These are phyloP conservation scores for Semaprochilodus insignis DNA, from an alignment of 2,797 vertebrate species.

Conservation along the genomic window DNA sequence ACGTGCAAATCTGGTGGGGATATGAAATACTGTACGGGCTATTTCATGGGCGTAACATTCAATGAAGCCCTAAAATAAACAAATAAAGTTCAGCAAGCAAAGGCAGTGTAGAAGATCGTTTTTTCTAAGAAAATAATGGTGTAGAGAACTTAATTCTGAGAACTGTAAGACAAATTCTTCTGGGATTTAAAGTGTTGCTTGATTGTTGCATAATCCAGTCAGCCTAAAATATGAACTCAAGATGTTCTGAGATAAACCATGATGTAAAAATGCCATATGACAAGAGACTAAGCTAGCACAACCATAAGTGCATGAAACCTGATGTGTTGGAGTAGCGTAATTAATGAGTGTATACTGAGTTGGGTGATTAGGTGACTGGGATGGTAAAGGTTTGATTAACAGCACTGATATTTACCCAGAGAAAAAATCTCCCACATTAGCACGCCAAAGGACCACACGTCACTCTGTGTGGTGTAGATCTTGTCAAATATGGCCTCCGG, in stretches of 20 bases:
- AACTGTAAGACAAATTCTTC: slow-evolving; percentile 11
- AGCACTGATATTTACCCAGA: slow-evolving; percentile 81
- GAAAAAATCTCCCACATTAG: slow-evolving; percentile 97
- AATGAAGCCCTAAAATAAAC: slow-evolving; percentile 43
- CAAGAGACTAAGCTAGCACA: background rate
- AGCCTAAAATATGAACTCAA: slow-evolving; percentile 25
- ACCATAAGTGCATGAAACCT: background rate
- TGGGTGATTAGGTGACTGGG: background rate
- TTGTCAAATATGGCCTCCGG: slow-evolving; percentile 97
- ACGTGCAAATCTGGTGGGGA: slow-evolving; percentile 29
- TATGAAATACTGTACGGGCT: slow-evolving; percentile 19
- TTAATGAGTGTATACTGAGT: background rate
- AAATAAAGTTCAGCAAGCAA: slow-evolving; percentile 32
- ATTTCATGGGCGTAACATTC: slow-evolving; percentile 44
- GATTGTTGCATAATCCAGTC: slow-evolving; percentile 10
- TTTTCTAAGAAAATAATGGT: slow-evolving; percentile 30
- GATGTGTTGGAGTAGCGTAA: background rate
- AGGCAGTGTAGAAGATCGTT: background rate
- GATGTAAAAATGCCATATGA: background rate
- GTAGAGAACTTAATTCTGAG: background rate
- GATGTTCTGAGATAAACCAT: slow-evolving; percentile 30
- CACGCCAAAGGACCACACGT: slow-evolving; percentile 95
- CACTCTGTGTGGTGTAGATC: slow-evolving; percentile 93
- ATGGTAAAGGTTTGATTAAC: slow-evolving; percentile 5
- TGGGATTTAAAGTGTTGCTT: background rate